These are phyloP conservation scores for Chrysodeixis includens DNA, from an alignment of 2,888 invertebrate genomes.

Conservation along the genomic window DNA sequence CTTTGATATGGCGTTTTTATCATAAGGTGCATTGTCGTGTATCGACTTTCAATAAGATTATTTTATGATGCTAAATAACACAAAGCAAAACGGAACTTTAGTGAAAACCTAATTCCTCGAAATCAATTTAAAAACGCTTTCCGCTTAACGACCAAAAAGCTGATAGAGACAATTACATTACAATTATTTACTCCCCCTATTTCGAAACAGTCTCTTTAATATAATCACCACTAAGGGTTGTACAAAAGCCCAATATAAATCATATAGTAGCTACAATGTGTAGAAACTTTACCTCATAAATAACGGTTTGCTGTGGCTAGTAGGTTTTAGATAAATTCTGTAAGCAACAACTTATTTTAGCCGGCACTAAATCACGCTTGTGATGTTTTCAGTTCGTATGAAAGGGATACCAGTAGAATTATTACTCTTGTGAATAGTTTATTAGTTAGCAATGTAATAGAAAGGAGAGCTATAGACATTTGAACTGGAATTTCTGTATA, in stretches of 20 bases:
- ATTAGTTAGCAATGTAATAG: conserved; percentile 17
- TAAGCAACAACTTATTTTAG: conserved; percentile 62
- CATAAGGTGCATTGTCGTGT: too few species aligned
- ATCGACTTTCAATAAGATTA: too few species aligned
- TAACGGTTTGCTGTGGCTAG: conserved; percentile 70
- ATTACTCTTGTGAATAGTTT: conserved; percentile 22
- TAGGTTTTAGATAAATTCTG: conserved; percentile 67
- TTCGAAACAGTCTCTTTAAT: conserved; percentile 28
- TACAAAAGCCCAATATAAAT: conserved; percentile 72
- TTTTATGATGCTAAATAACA: too few species aligned
- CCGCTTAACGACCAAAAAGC: neutral
- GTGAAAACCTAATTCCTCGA: too few species aligned
- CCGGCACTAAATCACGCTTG: conserved; percentile 44
- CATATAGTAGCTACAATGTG: conserved; percentile 68
- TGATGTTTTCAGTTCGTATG: conserved; percentile 53
- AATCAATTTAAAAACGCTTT: too few species aligned
- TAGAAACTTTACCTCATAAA: conserved; percentile 76
- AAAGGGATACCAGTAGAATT: conserved; percentile 35
- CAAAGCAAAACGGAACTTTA: too few species aligned
- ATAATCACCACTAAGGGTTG: conserved; percentile 54
- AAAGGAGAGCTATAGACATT: neutral
- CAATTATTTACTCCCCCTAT: conserved; percentile 11
- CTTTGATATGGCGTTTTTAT: neutral
- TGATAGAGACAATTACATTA: neutral
- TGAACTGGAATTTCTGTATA: neutral